These are phyloP conservation scores for Crotalus helleri DNA, from an alignment of 2,113 vertebrate genomes.

Conservation along the genomic window DNA sequence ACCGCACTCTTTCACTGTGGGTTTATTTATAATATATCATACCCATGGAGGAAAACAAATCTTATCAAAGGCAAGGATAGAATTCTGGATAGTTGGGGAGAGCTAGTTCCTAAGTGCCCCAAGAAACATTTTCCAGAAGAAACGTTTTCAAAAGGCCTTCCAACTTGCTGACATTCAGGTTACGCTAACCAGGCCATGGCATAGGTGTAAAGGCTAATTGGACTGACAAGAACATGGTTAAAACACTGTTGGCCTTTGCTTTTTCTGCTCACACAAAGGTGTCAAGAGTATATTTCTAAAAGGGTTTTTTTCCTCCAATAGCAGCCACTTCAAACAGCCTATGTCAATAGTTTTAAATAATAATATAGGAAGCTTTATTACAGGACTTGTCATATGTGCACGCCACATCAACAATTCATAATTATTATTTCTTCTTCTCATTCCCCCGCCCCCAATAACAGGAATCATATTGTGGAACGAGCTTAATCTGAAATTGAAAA, in stretches of 20 bases:
- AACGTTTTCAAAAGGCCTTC: neutral
- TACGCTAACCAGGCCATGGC: no score
- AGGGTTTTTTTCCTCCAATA: neutral
- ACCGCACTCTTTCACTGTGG: neutral
- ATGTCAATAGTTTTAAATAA: neutral
- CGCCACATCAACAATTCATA: neutral
- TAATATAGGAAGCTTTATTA: neutral
- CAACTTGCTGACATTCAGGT: neutral
- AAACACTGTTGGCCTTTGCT: neutral
- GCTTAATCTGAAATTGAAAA: neutral
- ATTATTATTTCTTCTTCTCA: neutral
- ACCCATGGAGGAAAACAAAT: neutral
- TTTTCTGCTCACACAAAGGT: neutral
- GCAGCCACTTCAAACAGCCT: neutral
- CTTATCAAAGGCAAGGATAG: neutral
- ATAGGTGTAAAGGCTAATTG: neutral
- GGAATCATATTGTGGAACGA: neutral
- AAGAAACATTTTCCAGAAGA: neutral
- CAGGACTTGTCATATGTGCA: neutral
- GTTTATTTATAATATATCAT: neutral
- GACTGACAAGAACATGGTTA: neutral
- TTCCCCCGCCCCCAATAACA: accelerated
- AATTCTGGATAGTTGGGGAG: neutral
- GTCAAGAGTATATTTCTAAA: neutral
- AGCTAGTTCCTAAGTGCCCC: accelerated